Percentiles rank a stretch among this genome's conserved stretches.
Conservation (phyloP, 2,113 vertebrate species). For the Tachuris rubrigastra region DNA sequence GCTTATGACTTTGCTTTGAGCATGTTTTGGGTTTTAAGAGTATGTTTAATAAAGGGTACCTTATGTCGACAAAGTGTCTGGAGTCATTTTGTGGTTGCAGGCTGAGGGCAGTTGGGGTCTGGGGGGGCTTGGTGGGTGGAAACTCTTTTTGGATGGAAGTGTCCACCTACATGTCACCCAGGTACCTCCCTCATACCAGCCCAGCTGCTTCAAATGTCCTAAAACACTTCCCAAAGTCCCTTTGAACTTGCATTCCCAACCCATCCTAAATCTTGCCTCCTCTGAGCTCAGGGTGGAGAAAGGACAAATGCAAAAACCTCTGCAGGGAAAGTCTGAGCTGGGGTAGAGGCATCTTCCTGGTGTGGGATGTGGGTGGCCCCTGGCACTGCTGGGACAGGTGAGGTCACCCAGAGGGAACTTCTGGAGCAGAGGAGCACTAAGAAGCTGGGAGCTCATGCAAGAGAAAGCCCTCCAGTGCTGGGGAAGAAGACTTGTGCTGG, state of each 20-base stretch:
- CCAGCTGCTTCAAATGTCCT: neutral
- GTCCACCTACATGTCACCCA: neutral
- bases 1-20: constrained; percentile 34
- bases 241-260: neutral
- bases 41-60: constrained; percentile 61
- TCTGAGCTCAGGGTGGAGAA: neutral
- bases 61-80: neutral
- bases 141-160: neutral
- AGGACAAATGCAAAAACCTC: neutral
- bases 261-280: neutral
- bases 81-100: fast-evolving
- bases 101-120: fast-evolving
- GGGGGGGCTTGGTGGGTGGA: neutral
- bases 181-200: neutral
- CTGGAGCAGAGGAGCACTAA: neutral
- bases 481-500: neutral
- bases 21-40: constrained; percentile 50
- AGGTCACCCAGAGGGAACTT: neutral
- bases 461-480: neutral
- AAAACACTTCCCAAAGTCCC: neutral
- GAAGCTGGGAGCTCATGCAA: neutral
- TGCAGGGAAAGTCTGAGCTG: neutral
- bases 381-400: neutral
- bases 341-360: neutral
- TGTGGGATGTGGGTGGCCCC: neutral